phyloP scores from a whole-genome alignment of 2,797 vertebrate species.

The Ceyx erithaca region DNA sequence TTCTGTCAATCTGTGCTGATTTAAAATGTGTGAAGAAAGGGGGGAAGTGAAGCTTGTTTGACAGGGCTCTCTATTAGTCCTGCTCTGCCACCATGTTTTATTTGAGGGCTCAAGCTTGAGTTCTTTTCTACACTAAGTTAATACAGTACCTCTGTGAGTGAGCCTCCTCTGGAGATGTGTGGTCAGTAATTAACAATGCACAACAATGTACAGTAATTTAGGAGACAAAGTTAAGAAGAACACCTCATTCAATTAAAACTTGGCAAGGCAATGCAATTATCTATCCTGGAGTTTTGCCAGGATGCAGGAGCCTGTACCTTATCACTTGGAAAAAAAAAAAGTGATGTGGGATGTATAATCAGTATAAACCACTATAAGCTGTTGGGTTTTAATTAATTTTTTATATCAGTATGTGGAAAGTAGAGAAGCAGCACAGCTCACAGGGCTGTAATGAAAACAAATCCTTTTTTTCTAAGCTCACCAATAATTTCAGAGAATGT shows the following conservation, averaged over 20 bases:
- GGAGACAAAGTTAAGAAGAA: slow-evolving; percentile 35
- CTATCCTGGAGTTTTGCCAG: slow-evolving; percentile 27
- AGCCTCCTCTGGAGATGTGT: background rate
- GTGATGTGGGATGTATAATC: background rate
- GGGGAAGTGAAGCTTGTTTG: background rate
- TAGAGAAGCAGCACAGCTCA: background rate
- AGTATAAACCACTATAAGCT: background rate
- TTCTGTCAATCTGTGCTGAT: background rate
- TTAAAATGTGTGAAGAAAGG: background rate
- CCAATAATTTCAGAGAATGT: background rate
- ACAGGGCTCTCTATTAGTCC: background rate
- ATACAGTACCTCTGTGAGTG: background rate
- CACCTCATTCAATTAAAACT: slow-evolving; percentile 53
- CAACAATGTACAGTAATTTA: slow-evolving; percentile 14
- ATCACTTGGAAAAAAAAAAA: slow-evolving; percentile 8
- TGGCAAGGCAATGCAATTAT: slow-evolving; percentile 53
- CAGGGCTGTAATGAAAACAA: background rate
- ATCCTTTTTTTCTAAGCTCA: background rate
- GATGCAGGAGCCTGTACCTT: background rate
- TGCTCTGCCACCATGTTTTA: background rate
- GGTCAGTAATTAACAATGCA: slow-evolving; percentile 41
- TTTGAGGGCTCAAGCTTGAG: background rate
- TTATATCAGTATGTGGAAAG: slow-evolving; percentile 3
- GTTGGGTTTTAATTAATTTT: background rate
- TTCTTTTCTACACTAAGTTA: background rate